Evolutionary conservation across 2,797 vertebrate species (phyloP), one percentile per base, ranked within the genome.

Genomic region (Anguilla megastoma): DNA sequence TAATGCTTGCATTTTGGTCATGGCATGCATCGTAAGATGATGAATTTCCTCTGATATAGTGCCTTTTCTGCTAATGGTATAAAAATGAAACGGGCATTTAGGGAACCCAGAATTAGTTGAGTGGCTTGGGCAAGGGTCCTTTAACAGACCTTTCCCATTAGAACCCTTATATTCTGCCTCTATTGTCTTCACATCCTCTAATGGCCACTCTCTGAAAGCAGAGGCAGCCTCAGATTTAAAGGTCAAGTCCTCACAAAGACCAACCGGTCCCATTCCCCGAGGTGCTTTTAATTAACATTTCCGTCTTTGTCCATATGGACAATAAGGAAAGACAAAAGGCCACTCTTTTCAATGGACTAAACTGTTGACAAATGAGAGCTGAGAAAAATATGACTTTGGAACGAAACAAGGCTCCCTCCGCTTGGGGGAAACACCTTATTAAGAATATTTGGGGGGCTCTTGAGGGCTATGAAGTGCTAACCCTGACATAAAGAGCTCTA

Each of bases 271-370:
- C 88, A 89, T 94, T 92, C 93, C 93, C 95, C 90, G 93, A 95
- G 95, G 94, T 95, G 94, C 94, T 96, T 96, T 95, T 95, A 95
- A 95, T 95, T 95, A 95, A 96, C 95, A 95, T 95, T 94, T 95
- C 94, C 93, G 93, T 93, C 94, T 94, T 95, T 94, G 95, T 96
- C 90, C 91, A 88, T 69, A 89, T 87, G 90, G 93, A 94, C 93
- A 92, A 94, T 93, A 92, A 93, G 88, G 63, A 90, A 84, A 58
- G 89, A 89, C 86, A 84, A 93, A 93, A 89, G 89, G 91, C 89
- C 56, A 69, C 85, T 88, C 52, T 91, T 92, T 94, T 92, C 92
- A 94, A 93, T 94, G 92, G 92, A 92, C 94, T 94, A 95, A 95
- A 95, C 95, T 94, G 94, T 93, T 92, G 92, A 92, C 94, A 95